These are phyloP conservation scores for Pollachius pollachius DNA, from an alignment of 2,113 vertebrate genomes.

Conservation along the genomic window DNA sequence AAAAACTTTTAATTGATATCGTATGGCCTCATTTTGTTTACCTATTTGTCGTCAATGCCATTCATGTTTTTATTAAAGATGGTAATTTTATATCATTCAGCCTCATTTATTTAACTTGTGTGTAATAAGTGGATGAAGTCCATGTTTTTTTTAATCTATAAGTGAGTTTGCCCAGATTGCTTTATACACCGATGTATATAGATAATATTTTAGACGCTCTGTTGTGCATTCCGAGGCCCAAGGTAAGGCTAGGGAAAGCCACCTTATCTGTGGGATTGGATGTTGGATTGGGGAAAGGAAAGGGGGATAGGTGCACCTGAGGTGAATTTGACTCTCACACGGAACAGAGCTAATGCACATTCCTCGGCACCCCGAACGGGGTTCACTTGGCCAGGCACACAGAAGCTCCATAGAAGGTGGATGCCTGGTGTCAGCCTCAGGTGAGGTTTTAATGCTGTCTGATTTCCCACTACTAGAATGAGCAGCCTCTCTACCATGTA, in stretches of 20 bases:
- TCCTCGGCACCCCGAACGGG: slow-evolving; percentile 68
- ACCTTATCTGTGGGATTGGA: slow-evolving; percentile 74
- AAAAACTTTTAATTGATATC: not conserved
- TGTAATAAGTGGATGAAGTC: too few species aligned
- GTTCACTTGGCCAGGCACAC: slow-evolving; percentile 74
- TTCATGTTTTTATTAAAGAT: too few species aligned
- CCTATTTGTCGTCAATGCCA: not conserved
- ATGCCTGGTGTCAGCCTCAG: slow-evolving; percentile 68
- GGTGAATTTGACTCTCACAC: slow-evolving; percentile 75
- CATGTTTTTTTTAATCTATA: not conserved
- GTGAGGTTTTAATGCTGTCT: slow-evolving; percentile 72
- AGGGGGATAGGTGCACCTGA: slow-evolving; percentile 59
- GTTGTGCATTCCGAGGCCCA: slow-evolving; percentile 55
- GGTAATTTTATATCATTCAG: too few species aligned
- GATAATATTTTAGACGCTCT: slow-evolving; percentile 49
- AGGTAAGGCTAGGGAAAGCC: slow-evolving; percentile 59
- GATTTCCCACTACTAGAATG: slow-evolving; percentile 67
- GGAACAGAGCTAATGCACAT: slow-evolving; percentile 75
- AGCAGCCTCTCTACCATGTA: slow-evolving; percentile 52
- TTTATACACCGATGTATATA: slow-evolving; percentile 20
- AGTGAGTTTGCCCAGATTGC: slow-evolving; percentile 7
- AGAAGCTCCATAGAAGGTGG: slow-evolving; percentile 76
- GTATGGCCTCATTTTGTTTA: not conserved
- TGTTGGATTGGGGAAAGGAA: slow-evolving; percentile 62
- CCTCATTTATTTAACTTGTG: too few species aligned